phyloP scores from a whole-genome alignment of 2,888 invertebrate species.

The Dinocampus coccinellae region DNA sequence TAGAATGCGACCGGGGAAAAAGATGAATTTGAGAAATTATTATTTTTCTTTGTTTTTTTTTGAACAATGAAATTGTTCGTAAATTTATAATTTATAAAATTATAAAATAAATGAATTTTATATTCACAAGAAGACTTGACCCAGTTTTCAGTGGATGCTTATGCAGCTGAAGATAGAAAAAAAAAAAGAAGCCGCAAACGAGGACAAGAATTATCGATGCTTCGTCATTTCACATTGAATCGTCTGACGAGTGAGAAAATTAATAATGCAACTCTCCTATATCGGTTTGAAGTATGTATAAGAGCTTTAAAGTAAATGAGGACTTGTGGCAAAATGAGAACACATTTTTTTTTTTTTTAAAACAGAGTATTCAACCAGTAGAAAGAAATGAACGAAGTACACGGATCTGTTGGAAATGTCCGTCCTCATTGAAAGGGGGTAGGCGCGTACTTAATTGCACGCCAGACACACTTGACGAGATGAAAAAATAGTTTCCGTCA shows the following conservation, averaged over 20 bases:
- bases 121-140: slow-evolving; percentile 14
- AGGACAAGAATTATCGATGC: slow-evolving; percentile 49
- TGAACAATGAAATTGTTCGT: too few species aligned
- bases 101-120: background rate
- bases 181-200: background rate
- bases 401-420: slow-evolving; percentile 24
- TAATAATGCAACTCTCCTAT: slow-evolving; percentile 51
- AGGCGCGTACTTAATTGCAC: slow-evolving; percentile 24
- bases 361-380: background rate
- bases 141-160: background rate
- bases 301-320: background rate
- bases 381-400: background rate
- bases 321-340: background rate
- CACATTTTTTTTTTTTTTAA: background rate
- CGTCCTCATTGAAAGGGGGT: slow-evolving; percentile 6
- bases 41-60: too few species aligned
- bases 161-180: slow-evolving; percentile 6
- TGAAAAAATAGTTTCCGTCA: slow-evolving; percentile 24
- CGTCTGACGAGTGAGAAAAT: slow-evolving; percentile 46
- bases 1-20: too few species aligned
- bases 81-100: background rate
- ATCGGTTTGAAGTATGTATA: background rate
- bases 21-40: too few species aligned
- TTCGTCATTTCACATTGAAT: slow-evolving; percentile 39
- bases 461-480: slow-evolving; percentile 2